phyloP scores from a whole-genome alignment of 1,140 invertebrate genomes.

The Saccostrea cuccullata region DNA sequence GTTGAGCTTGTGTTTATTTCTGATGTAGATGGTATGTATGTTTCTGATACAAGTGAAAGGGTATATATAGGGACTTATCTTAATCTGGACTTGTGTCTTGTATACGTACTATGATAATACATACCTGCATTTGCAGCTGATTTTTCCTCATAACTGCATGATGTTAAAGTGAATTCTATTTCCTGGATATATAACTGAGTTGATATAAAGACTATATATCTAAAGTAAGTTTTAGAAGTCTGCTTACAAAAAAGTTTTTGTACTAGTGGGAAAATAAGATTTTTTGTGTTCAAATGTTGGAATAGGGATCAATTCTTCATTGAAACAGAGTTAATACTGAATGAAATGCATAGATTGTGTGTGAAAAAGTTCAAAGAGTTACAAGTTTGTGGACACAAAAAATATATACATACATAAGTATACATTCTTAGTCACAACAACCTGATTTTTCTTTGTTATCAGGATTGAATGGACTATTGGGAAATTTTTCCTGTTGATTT shows the following conservation, averaged over 20 bases:
- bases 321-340: too few species aligned
- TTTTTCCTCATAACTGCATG: neutral
- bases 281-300: neutral
- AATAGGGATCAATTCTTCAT: neutral
- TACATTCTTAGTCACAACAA: conserved; percentile 1
- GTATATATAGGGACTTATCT: neutral
- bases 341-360: neutral
- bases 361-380: neutral
- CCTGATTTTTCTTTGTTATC: conserved; percentile 13
- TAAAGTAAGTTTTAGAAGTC: neutral
- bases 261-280: neutral
- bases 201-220: neutral
- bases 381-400: neutral
- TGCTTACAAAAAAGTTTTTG: conserved; percentile 5
- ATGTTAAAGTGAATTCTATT: neutral
- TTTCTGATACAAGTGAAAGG: conserved; percentile 4
- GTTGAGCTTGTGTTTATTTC: neutral
- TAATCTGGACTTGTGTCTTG: neutral
- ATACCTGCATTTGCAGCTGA: neutral
- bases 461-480: neutral
- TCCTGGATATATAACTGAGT: neutral
- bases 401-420: neutral
- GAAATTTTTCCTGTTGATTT: conserved; percentile 14
- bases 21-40: conserved; percentile 13
- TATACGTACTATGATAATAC: neutral